Evolutionary conservation across 2,113 vertebrate genomes (phyloP).

Genomic region (Poecile atricapillus): DNA sequence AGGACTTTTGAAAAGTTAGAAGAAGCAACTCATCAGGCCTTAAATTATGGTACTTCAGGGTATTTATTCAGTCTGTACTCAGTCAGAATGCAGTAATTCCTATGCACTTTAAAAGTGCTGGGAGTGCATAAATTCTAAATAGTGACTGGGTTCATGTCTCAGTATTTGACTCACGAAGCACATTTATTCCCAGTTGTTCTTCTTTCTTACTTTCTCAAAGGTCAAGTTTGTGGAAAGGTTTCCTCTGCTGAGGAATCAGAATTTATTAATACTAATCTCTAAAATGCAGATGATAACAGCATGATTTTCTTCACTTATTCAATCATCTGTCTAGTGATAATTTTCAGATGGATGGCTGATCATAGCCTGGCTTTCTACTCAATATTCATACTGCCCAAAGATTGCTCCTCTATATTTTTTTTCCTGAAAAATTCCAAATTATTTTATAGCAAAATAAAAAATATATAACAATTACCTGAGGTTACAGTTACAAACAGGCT

Average conservation of each 20-base stretch:
- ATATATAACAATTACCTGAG: not conserved
- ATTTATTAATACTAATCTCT: slow-evolving; percentile 18
- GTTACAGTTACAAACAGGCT: not conserved
- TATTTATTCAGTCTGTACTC: not conserved
- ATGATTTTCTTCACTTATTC: not conserved
- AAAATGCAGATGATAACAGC: not conserved
- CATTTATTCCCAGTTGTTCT: not conserved
- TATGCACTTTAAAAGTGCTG: not conserved
- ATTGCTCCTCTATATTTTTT: not conserved
- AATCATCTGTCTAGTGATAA: not conserved
- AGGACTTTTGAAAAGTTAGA: not conserved
- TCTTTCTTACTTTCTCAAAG: slow-evolving; percentile 34
- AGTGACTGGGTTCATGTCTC: not conserved
- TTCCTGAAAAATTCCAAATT: not conserved
- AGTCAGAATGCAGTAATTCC: not conserved
- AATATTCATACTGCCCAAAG: not conserved
- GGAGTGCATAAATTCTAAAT: not conserved
- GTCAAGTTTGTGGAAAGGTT: slow-evolving; percentile 25
- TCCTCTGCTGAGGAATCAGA: not conserved
- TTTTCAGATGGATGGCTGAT: not conserved
- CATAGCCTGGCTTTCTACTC: not conserved
- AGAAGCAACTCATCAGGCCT: not conserved
- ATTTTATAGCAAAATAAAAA: not conserved
- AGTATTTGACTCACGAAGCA: not conserved
- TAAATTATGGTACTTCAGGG: not conserved